Base-by-base conservation (phyloP, 1,140 invertebrate genomes). In the Ostrea denselamellosa region DNA sequence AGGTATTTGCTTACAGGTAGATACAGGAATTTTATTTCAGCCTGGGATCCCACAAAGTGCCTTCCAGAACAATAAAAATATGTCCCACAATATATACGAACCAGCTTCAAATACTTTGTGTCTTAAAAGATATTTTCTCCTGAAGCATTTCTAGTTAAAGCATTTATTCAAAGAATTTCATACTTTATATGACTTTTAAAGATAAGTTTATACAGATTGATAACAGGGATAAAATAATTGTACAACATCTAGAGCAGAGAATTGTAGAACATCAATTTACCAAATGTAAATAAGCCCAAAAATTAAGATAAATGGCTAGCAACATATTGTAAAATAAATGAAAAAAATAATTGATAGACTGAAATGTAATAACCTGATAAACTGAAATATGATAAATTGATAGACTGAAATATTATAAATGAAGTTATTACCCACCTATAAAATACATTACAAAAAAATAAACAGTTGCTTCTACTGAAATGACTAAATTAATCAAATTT, bases 1-100 rank as follows among this genome's bases (percentile, higher is more conserved):
- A 77, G 28, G 68, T 77, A 77, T 34, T 62, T 77, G 68, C 28
- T 77, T 77, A 77, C 68, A 77, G 25, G 68, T 34, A 34, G 68
- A 34, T 77, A 77, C 14, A 77, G 14, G 28, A 34, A 14, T 77
- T 12, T 77, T 77, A 34, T 34, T 77, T 25, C 68, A 14, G 68
- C 68, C 68, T 34, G 68, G 68, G 28, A 10, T 19, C 2, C 5
- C 22, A 77, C 14, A 77, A 9, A 77, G 25, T 14, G 19, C 17
- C 12, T 28, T 28, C 25, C 22, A 34, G 65, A 22, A n/a, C n/a
- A n/a, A n/a, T 12, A 34, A 8, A 17, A 22, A 77, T 4, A 14
- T 28, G 28, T 3, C 68, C 17, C 17, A 62, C 68, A 77, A 34
- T 77, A 25, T 77, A 22, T 4, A 77, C 5, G 3, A 77, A 77